These are phyloP conservation scores for Geococcyx californianus DNA, from an alignment of 2,113 vertebrate species.

Conservation along the genomic window DNA sequence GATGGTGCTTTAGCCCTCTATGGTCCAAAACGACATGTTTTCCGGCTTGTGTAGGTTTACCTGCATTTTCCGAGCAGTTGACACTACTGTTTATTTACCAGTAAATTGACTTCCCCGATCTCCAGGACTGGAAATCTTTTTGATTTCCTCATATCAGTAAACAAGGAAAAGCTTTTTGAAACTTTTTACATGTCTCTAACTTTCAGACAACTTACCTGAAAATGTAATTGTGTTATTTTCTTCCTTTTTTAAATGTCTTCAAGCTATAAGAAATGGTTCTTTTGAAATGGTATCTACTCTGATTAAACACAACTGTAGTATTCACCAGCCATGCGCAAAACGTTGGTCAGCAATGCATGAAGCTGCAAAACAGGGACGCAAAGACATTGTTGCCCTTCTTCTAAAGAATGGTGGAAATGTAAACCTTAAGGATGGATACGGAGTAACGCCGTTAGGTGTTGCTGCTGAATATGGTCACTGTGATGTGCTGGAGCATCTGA, in stretches of 20 bases:
- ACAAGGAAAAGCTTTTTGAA: background rate
- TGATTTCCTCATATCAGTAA: background rate
- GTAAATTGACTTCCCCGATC: background rate
- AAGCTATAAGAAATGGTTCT: slow-evolving; percentile 80
- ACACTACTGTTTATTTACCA: background rate
- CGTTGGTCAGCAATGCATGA: slow-evolving; percentile 86
- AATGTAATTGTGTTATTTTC: background rate
- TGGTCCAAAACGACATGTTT: background rate
- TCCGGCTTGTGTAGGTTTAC: background rate
- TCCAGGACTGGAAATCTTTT: background rate
- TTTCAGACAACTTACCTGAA: background rate
- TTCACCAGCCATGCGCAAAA: slow-evolving; percentile 82
- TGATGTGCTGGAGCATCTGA: slow-evolving; percentile 83
- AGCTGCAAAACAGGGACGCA: slow-evolving; percentile 84
- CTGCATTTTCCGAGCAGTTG: background rate
- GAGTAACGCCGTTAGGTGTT: slow-evolving; percentile 83
- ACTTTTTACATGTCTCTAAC: background rate
- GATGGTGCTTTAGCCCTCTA: background rate
- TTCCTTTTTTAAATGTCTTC: background rate
- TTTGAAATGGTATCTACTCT: slow-evolving; percentile 80
- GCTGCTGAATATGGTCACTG: slow-evolving; percentile 81
- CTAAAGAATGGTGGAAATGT: slow-evolving; percentile 80
- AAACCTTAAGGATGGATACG: slow-evolving; percentile 75
- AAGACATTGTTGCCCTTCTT: slow-evolving; percentile 79
- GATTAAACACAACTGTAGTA: slow-evolving; percentile 77